Conservation (phyloP, 1,140 invertebrate species). For the Acromyrmex heyeri region DNA sequence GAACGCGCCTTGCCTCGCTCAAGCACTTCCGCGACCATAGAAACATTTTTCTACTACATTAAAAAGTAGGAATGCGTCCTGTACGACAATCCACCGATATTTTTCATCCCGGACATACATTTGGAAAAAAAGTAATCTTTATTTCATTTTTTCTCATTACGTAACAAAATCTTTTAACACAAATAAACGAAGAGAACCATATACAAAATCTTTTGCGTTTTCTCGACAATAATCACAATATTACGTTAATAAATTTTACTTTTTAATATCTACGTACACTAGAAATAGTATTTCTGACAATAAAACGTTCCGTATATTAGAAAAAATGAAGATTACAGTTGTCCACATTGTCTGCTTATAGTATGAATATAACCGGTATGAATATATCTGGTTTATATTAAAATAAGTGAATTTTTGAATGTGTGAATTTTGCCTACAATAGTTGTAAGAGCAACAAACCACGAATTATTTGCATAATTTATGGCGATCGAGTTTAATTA, state of each 20-base stretch:
- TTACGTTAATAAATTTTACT: not conserved
- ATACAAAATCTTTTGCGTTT: not conserved
- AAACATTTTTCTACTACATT: constrained; percentile 74
- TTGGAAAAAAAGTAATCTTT: constrained; percentile 17
- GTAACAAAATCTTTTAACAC: constrained; percentile 36
- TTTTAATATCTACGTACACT: not conserved
- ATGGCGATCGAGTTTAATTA: constrained; percentile 38
- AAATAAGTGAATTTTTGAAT: not conserved
- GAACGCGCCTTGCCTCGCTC: constrained; percentile 44
- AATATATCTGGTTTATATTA: not conserved
- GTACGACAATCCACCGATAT: constrained; percentile 33
- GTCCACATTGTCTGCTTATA: not conserved
- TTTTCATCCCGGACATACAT: constrained; percentile 6
- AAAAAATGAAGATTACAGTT: not conserved
- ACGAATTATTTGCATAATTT: not conserved
- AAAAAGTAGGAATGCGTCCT: constrained; percentile 69
- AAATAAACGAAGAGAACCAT: no score
- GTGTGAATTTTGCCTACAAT: not conserved
- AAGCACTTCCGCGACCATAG: constrained; percentile 46
- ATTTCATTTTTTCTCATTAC: constrained; percentile 39
- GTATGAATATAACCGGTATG: not conserved
- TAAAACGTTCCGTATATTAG: not conserved
- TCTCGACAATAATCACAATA: not conserved
- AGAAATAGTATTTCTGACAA: not conserved
- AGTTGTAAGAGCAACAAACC: not conserved